A percentile compares a stretch with the other conserved stretches of the same genome.
Evolutionary conservation across 2,888 invertebrate genomes (phyloP).

Genomic region (Phaonia tiefii): DNA sequence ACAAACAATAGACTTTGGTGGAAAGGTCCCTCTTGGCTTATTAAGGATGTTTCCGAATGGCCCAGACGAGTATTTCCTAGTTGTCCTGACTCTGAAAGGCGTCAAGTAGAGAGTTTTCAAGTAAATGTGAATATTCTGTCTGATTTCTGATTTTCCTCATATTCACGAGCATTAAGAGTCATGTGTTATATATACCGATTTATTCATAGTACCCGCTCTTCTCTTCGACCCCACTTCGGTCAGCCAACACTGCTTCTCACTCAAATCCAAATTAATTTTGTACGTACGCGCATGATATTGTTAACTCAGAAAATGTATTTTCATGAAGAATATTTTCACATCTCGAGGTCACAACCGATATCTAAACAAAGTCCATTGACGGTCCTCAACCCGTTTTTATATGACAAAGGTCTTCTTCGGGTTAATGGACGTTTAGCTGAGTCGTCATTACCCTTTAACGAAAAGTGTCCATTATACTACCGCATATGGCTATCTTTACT

Average conservation of each 20-base stretch:
- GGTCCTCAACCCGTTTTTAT: constrained; percentile 31
- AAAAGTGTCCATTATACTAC: constrained; percentile 30
- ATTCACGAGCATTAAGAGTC: neutral
- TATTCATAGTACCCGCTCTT: neutral
- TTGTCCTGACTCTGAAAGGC: constrained; percentile 3
- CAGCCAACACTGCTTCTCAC: neutral
- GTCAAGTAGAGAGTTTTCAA: constrained; percentile 10
- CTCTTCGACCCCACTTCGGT: too few species aligned
- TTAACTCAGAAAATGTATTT: neutral
- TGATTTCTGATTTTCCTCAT: neutral
- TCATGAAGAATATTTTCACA: neutral
- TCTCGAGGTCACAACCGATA: neutral
- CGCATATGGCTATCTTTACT: constrained; percentile 26
- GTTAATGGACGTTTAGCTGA: constrained; percentile 33
- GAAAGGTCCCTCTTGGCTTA: neutral
- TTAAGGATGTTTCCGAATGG: constrained; percentile 13
- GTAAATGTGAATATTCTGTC: constrained; percentile 14
- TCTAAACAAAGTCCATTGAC: too few species aligned
- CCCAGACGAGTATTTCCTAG: too few species aligned
- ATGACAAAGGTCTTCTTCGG: constrained; percentile 6
- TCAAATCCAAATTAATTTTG: neutral
- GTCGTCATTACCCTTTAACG: constrained; percentile 11
- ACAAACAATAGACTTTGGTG: constrained; percentile 19
- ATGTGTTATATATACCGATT: neutral
- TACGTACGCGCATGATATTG: neutral